A percentile compares a stretch with the other conserved stretches of the same genome.
Evolutionary conservation across 1,140 invertebrate species (phyloP).

Genomic region (Drosophila lacteicornis): DNA sequence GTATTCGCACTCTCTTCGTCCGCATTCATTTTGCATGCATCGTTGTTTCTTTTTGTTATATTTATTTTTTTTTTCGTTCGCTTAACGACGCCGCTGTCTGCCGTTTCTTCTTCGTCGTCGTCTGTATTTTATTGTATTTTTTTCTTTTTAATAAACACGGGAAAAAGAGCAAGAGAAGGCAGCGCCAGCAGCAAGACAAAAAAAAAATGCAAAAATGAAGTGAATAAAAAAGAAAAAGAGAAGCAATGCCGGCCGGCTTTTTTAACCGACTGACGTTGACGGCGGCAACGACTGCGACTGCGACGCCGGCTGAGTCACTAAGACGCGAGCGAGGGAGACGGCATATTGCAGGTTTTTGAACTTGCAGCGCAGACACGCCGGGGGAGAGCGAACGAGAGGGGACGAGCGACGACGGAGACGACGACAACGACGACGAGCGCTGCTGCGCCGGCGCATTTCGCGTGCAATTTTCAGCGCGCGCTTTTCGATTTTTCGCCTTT

Average conservation of each 20-base stretch:
- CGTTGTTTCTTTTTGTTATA: constrained; percentile 22
- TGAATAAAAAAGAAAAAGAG: constrained; percentile 17
- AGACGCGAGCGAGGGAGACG: constrained; percentile 17
- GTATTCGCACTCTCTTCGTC: constrained; percentile 57
- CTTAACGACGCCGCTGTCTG: constrained; percentile 40
- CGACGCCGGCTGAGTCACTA: constrained; percentile 47
- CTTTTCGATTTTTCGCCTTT: constrained; percentile 36
- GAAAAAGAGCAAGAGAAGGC: constrained; percentile 42
- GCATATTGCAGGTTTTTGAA: constrained; percentile 75
- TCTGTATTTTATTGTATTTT: constrained; percentile 23
- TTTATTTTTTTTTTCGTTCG: constrained; percentile 8
- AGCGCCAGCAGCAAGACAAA: constrained; percentile 18
- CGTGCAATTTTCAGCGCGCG: constrained; percentile 57
- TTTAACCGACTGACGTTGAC: constrained; percentile 64
- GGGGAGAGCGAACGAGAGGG: constrained; percentile 11
- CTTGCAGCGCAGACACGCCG: constrained; percentile 53
- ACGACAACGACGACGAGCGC: not conserved
- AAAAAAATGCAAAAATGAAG: constrained; percentile 28
- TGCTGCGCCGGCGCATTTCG: constrained; percentile 65
- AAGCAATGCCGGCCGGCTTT: constrained; percentile 72
- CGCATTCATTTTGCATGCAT: constrained; percentile 75
- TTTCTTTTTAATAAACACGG: constrained; percentile 55
- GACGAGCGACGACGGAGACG: not conserved
- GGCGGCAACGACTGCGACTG: constrained; percentile 12
- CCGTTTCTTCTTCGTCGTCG: constrained; percentile 5